A percentile compares a stretch with the other conserved stretches of the same genome.
Conservation (phyloP, 2,888 invertebrate species). For the Drosophila affinis region DNA sequence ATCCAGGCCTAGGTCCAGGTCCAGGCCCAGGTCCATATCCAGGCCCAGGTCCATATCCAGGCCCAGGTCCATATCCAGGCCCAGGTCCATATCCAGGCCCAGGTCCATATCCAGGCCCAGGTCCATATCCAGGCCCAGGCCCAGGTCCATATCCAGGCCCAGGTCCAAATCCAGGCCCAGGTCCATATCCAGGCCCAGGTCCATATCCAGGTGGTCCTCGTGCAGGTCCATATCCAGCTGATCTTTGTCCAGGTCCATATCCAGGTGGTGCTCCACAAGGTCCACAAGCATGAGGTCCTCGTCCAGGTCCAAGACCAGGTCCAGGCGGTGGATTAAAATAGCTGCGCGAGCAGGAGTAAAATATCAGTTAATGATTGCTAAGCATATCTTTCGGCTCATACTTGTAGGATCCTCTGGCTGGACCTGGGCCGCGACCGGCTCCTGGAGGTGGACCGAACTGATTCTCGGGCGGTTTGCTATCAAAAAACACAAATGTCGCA, state of each 20-base stretch:
- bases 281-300: not conserved
- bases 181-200: not conserved
- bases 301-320: not conserved
- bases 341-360: conserved; percentile 1
- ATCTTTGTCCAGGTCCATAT: not conserved
- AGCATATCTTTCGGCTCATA: not conserved
- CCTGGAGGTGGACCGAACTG: not conserved
- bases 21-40: no score
- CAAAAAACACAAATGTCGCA: not conserved
- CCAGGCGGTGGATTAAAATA: conserved; percentile 9
- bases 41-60: no score
- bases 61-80: no score
- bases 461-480: conserved; percentile 17
- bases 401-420: not conserved
- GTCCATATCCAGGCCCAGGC: no score
- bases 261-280: not conserved
- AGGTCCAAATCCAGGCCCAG: not conserved
- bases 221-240: not conserved
- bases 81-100: no score
- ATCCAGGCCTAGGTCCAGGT: no score
- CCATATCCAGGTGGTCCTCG: not conserved
- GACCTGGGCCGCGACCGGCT: not conserved
- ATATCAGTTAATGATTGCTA: not conserved
- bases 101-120: not conserved
- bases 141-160: not conserved